Conservation (phyloP, 2,888 invertebrate species). For the Anorthoa munda region DNA sequence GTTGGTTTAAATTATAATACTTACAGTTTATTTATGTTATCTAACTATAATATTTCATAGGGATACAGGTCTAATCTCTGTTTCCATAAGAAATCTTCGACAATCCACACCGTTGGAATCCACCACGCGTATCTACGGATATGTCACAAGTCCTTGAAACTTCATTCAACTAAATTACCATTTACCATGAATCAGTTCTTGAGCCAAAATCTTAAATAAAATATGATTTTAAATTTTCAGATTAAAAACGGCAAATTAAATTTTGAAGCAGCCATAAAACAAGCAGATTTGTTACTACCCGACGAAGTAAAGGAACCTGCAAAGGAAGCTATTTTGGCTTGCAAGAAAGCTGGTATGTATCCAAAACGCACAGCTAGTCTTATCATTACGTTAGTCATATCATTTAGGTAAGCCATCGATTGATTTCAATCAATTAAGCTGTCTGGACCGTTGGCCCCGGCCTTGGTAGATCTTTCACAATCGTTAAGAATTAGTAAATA, state of each 20-base stretch:
- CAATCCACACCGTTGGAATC: no score
- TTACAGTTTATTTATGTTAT: background rate
- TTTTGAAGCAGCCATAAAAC: constrained; percentile 86
- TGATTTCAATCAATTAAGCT: background rate
- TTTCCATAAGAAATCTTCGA: no score
- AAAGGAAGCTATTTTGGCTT: constrained; percentile 85
- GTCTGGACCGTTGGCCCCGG: no score
- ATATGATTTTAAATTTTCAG: constrained; percentile 66
- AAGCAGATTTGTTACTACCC: constrained; percentile 86
- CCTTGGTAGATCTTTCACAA: no score
- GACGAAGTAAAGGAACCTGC: constrained; percentile 85
- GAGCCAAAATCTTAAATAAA: no score
- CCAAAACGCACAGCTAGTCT: background rate
- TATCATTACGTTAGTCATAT: background rate
- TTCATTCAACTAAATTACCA: background rate
- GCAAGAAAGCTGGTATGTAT: constrained; percentile 87
- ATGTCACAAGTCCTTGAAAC: no score
- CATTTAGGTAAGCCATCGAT: background rate
- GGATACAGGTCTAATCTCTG: no score
- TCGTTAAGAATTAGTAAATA: no score
- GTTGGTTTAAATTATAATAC: constrained; percentile 69
- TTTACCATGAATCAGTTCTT: background rate
- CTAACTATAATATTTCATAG: no score
- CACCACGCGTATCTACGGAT: no score
- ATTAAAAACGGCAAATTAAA: constrained; percentile 89